Conservation (phyloP, 1,140 invertebrate species). For the Drosophila gunungcola region DNA sequence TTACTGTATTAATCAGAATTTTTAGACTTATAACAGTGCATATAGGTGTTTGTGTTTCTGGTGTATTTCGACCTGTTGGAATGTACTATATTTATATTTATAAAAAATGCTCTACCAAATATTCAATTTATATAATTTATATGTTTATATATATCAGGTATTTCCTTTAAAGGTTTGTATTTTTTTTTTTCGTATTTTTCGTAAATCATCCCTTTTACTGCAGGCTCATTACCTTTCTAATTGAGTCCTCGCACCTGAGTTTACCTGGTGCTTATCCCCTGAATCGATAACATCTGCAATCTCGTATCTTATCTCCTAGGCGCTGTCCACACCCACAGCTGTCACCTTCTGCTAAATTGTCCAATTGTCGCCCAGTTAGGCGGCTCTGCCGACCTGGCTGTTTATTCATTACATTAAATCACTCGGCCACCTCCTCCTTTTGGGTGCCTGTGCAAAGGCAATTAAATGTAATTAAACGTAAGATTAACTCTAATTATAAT, state of each 20-base stretch:
- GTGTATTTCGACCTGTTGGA: too few relatives aligned
- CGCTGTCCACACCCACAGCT: slow-evolving; percentile 38
- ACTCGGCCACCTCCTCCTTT: slow-evolving; percentile 10
- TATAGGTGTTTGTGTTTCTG: too few relatives aligned
- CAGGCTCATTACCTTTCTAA: slow-evolving; percentile 17
- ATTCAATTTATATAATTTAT: too few relatives aligned
- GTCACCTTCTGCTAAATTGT: slow-evolving; percentile 40
- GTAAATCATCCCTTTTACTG: background rate
- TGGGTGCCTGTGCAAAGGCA: slow-evolving; percentile 40
- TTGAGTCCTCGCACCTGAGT: slow-evolving; percentile 32
- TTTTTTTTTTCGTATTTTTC: background rate
- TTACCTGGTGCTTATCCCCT: slow-evolving; percentile 9
- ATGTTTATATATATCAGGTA: too few relatives aligned
- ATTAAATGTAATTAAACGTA: slow-evolving; percentile 79
- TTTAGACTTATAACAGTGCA: too few relatives aligned
- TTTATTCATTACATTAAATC: slow-evolving; percentile 71
- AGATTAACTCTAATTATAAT: slow-evolving; percentile 82
- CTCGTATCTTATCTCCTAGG: slow-evolving; percentile 18
- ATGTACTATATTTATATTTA: too few relatives aligned
- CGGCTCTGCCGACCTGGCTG: slow-evolving; percentile 27
- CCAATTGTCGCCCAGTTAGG: slow-evolving; percentile 46
- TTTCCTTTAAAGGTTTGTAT: background rate
- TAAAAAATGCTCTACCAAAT: too few relatives aligned
- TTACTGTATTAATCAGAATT: too few relatives aligned
- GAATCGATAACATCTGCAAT: slow-evolving; percentile 41